Percentiles rank a stretch among this genome's conserved stretches.
phyloP scores from a whole-genome alignment of 2,888 invertebrate genomes.

The Copidosoma aretas region DNA sequence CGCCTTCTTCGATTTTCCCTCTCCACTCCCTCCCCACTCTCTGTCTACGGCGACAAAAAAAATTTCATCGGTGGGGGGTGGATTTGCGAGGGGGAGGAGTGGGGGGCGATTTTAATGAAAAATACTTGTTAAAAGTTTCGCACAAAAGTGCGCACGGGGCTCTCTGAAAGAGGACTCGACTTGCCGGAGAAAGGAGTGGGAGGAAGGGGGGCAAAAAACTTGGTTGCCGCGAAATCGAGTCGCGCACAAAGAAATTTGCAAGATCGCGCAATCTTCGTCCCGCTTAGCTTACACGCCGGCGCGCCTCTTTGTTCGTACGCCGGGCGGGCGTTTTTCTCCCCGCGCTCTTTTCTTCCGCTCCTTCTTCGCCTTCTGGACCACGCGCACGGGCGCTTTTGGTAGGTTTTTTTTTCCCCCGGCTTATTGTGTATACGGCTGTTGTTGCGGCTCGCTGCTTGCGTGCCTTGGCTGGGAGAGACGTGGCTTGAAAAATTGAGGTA shows the following conservation, averaged over 20 bases:
- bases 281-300: not conserved
- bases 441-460: not conserved
- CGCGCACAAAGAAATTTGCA: constrained; percentile 46
- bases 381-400: not conserved
- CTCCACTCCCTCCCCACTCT: not conserved
- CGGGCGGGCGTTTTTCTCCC: too few species aligned
- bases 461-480: too few species aligned
- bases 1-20: constrained; percentile 12
- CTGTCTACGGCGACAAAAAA: too few species aligned
- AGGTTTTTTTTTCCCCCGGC: not conserved
- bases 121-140: constrained; percentile 37
- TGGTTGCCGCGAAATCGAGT: constrained; percentile 33
- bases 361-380: not conserved
- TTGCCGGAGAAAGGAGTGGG: not conserved
- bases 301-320: not conserved
- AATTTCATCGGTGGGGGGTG: too few species aligned
- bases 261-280: constrained; percentile 40
- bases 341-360: not conserved
- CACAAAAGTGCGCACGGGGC: constrained; percentile 13
- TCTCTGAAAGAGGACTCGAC: not conserved
- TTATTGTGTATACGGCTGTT: not conserved
- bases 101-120: constrained; percentile 34
- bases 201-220: constrained; percentile 18
- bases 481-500: too few species aligned
- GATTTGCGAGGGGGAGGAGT: too few species aligned